A percentile compares a stretch with the other conserved stretches of the same genome.
phyloP scores from a whole-genome alignment of 1,140 invertebrate species.

The Stenopsyche tienmushanensis region DNA sequence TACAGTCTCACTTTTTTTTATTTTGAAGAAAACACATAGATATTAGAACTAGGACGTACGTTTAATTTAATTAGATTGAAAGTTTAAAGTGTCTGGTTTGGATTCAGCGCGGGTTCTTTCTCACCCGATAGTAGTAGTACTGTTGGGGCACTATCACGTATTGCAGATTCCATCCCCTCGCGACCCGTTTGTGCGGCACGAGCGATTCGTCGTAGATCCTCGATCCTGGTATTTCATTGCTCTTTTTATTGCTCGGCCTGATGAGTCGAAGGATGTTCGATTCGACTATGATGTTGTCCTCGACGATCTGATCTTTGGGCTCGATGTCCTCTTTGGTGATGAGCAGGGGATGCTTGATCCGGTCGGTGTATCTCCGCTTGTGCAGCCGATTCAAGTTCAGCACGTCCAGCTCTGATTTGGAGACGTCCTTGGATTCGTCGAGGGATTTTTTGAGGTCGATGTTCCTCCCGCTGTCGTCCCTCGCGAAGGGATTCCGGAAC shows the following conservation, averaged over 20 bases:
- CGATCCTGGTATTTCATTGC: constrained; percentile 41
- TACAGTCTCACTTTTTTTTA: neutral
- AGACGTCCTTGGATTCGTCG: constrained; percentile 22
- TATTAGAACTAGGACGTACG: too few relatives aligned
- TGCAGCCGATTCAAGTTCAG: too few relatives aligned
- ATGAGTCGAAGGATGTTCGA: constrained; percentile 51
- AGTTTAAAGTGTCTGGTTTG: neutral
- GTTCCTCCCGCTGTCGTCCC: constrained; percentile 32
- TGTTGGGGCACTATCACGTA: constrained; percentile 53
- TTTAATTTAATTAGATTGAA: too few relatives aligned
- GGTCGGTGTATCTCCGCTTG: constrained; percentile 5
- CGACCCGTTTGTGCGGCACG: constrained; percentile 46
- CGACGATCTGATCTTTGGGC: constrained; percentile 48
- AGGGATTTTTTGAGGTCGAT: constrained; percentile 41
- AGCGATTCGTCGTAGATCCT: constrained; percentile 26
- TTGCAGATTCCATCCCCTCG: constrained; percentile 56
- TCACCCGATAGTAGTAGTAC: constrained; percentile 33
- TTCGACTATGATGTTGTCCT: constrained; percentile 53
- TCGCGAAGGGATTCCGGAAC: constrained; percentile 6
- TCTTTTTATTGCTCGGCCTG: constrained; percentile 43
- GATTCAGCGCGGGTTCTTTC: constrained; percentile 15
- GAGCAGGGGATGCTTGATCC: constrained; percentile 43
- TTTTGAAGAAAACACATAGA: neutral
- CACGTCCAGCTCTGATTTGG: constrained; percentile 23
- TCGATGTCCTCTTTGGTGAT: constrained; percentile 41